Evolutionary conservation across 2,888 invertebrate genomes (phyloP), one percentile per base, ranked within the genome.

Genomic region (Lepidocyrtoides sp.): DNA sequence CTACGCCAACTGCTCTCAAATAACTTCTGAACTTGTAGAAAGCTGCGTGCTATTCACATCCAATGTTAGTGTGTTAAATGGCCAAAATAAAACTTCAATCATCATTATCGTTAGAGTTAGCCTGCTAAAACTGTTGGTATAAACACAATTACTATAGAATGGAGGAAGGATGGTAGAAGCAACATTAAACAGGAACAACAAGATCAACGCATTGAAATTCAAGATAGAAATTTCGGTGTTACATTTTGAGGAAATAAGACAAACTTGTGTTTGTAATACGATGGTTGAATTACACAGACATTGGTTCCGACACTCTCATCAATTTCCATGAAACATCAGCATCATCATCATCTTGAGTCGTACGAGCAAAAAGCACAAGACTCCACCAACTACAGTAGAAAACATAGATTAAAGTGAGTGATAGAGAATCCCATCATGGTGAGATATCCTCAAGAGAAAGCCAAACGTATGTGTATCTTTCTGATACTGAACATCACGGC

Each of bases 371-470:
- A 12, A 72, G 41, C 17, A 69, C 36, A 36, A 36, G 36, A 36
- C 36, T 36, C 7, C 7, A 36, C 36, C 36, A 17, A 17, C 17
- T 4, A 36, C 2, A 36, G 1, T 4, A 12, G 17, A 1, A 81
- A 41, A 60, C 57, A 81, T 81, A 81, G 57, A 81, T 81, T 81
- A 81, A 81, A 81, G 81, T 81, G 75, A 81, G 81, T 60, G 57
- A 60, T 81, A 57, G 54, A 32, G 81, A 57, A 54, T 81, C 81
- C 81, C 81, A 81, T 81, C 81, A 81, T 41, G 20, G 36, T 14
- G 23, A 17, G 72, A 81, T 81, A 57, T 14, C 36, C 81, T 57
- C 57, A 5, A 57, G 81, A 81, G 81, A 81, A 81, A 36, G 81
- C 23, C 26, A 54, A 26, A 26, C 23, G 20, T 41, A 23, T 41